These are phyloP conservation scores for Cynocephalus volans DNA, from an alignment of 2,113 vertebrate genomes.

Conservation along the genomic window DNA sequence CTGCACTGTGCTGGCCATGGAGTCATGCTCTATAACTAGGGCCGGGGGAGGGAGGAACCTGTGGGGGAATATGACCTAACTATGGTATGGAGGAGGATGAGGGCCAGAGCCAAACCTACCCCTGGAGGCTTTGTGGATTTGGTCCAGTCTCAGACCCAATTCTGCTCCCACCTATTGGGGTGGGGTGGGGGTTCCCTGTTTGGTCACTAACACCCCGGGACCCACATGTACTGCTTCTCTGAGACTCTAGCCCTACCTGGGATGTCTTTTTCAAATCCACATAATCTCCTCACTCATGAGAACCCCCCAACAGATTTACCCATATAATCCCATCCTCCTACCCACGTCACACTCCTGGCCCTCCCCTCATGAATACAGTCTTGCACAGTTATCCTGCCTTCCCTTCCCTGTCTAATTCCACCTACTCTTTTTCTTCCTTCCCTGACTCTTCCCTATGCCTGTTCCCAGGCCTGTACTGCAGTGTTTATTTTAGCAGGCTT, in stretches of 20 bases:
- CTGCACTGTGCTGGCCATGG: neutral
- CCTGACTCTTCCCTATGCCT: neutral
- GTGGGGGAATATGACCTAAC: neutral
- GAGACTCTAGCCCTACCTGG: neutral
- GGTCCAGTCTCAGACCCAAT: neutral
- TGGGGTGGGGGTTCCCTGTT: neutral
- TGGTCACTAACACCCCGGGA: neutral
- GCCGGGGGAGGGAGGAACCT: neutral
- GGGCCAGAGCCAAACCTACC: neutral
- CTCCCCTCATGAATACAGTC: neutral
- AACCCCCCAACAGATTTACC: neutral
- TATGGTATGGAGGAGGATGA: neutral
- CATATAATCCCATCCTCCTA: neutral
- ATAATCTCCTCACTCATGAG: neutral
- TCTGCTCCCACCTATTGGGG: neutral
- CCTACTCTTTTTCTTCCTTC: neutral
- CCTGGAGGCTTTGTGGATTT: neutral
- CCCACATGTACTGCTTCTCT: neutral
- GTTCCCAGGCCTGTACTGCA: neutral
- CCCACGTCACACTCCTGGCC: neutral
- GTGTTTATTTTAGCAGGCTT: neutral
- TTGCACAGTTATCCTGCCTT: rapidly evolving
- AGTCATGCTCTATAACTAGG: neutral
- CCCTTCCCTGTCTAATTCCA: neutral
- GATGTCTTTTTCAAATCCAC: conserved; percentile 34